Base-by-base conservation (phyloP, 2,888 invertebrate genomes). In the Eristalis pertinax region DNA sequence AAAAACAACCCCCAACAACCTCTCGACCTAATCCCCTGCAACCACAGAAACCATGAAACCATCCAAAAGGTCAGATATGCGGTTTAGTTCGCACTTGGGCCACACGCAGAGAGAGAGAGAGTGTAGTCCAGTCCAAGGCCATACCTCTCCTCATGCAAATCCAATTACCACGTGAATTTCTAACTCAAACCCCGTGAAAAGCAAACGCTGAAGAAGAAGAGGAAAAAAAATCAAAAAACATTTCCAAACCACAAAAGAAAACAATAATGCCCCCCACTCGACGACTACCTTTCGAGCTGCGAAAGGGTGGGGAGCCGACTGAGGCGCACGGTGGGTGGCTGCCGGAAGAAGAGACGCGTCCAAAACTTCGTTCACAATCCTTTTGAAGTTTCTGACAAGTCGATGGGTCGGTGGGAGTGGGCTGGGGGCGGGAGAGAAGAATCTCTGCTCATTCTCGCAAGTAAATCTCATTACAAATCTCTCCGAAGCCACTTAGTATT, bases 401-500 rank as follows among this genome's bases (percentile, higher is more conserved):
- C 24, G 58, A 4, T 24, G 13, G 32, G 7, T 5, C 8, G 32
- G 8, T 8, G 26, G 26, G 26, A 26, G 26, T 26, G 26, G 1
- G 26, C 4, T 56, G 24, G 24, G n/a, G 43, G n/a, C n/a, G n/a
- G n/a, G n/a, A n/a, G n/a, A n/a, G n/a, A n/a, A n/a, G 43, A 43
- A 43, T 60, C 26, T 60, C 8, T 11, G 24, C n/a, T 50, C 29
- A 26, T 56, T 22, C 38, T 67, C 67, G 38, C 60, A 26, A 67
- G 67, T 67, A 60, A 76, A 67, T 67, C 58, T 76, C 13, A 65
- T 22, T 38, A 29, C 15, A 67, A 67, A 76, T 29, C 43, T 76
- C 75, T 60, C 60, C n/a, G 41, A 67, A 76, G 75, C 60, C 75
- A 76, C 60, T 76, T 50, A 50, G 50, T 75, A 38, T 15, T 65